These are phyloP conservation scores for Pachydiplax longipennis DNA, from an alignment of 2,888 invertebrate genomes.

Conservation along the genomic window DNA sequence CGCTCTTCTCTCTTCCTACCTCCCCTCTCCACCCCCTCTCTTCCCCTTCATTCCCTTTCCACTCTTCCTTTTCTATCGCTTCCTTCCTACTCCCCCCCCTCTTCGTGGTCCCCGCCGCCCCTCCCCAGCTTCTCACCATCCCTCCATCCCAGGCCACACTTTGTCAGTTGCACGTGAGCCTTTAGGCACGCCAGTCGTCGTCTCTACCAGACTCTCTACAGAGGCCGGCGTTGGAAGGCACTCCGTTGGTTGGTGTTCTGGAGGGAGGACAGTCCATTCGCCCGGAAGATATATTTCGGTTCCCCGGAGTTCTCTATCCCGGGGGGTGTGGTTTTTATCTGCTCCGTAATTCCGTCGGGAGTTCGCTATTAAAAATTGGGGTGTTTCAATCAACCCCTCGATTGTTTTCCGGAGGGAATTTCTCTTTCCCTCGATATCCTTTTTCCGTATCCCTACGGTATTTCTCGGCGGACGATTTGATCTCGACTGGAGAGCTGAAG, in stretches of 20 bases:
- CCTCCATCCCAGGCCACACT: neutral
- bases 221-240: neutral
- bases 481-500: neutral
- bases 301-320: neutral
- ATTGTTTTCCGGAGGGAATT: neutral
- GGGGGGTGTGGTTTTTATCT: neutral
- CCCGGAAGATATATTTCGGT: neutral
- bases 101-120: neutral
- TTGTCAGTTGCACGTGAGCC: slow-evolving; percentile 42
- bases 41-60: neutral
- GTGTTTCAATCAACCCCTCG: neutral
- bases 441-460: neutral
- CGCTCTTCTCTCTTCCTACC: neutral
- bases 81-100: neutral
- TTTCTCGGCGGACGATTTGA: neutral
- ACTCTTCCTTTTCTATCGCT: neutral
- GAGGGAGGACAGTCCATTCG: neutral
- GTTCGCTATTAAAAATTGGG: neutral
- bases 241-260: neutral
- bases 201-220: neutral
- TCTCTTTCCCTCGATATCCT: neutral
- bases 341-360: neutral
- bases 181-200: slow-evolving; percentile 9
- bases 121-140: neutral
- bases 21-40: neutral